phyloP scores from a whole-genome alignment of 1,140 invertebrate genomes.

The Lordiphosa mommai region DNA sequence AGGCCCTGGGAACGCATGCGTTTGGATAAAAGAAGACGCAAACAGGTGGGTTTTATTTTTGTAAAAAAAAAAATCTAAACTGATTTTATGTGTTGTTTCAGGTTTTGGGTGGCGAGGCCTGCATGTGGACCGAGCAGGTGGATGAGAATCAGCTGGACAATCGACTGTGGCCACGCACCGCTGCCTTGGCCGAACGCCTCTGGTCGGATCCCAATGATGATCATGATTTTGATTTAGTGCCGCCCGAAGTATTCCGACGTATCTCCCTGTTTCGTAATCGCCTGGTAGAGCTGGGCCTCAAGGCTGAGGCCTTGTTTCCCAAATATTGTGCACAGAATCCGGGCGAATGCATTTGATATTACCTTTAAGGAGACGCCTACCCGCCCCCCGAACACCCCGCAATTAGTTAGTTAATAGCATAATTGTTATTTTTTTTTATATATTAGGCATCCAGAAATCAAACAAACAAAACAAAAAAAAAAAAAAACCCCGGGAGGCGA shows the following conservation, averaged over 20 bases:
- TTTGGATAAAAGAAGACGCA: slow-evolving; percentile 59
- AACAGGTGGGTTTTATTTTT: slow-evolving; percentile 44
- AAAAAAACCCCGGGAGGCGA: slow-evolving; percentile 30
- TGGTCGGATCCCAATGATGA: slow-evolving; percentile 78
- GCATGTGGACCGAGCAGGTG: slow-evolving; percentile 86
- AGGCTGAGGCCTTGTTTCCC: slow-evolving; percentile 85
- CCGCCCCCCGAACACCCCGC: not conserved
- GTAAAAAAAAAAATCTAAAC: not conserved
- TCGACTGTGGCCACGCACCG: slow-evolving; percentile 86
- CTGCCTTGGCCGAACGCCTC: slow-evolving; percentile 84
- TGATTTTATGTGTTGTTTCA: slow-evolving; percentile 13
- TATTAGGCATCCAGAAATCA: slow-evolving; percentile 15
- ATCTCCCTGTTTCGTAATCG: slow-evolving; percentile 80
- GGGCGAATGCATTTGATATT: slow-evolving; percentile 79
- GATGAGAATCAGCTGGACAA: slow-evolving; percentile 83
- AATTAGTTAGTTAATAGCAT: slow-evolving; percentile 68
- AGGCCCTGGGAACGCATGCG: slow-evolving; percentile 84
- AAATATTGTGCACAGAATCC: slow-evolving; percentile 86
- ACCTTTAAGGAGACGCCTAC: slow-evolving; percentile 49
- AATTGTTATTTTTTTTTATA: slow-evolving; percentile 70
- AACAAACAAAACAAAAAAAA: slow-evolving; percentile 30
- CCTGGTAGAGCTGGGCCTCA: slow-evolving; percentile 82
- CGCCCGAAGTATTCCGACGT: slow-evolving; percentile 70
- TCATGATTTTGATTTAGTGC: slow-evolving; percentile 67
- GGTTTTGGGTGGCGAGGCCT: slow-evolving; percentile 85